These are phyloP conservation scores for Ellobius talpinus DNA, from an alignment of 2,113 vertebrate species.

Conservation along the genomic window DNA sequence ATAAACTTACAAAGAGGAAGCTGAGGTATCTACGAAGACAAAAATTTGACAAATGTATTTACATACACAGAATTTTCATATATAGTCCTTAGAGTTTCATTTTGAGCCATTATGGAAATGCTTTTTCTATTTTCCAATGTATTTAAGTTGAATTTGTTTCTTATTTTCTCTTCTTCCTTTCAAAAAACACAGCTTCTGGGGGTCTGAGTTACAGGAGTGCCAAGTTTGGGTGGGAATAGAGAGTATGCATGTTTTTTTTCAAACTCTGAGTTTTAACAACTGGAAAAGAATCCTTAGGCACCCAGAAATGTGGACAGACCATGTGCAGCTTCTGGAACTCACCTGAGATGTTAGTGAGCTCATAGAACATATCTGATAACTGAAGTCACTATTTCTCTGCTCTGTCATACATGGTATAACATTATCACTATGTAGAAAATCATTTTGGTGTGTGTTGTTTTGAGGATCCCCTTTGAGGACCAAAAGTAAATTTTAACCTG, in stretches of 20 bases:
- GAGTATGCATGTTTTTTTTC: not conserved
- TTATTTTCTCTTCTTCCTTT: not conserved
- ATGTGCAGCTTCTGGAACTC: not conserved
- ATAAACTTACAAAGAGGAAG: not conserved
- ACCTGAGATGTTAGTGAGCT: not conserved
- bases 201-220: conserved; percentile 1
- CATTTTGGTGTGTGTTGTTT: not conserved
- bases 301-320: not conserved
- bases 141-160: not conserved
- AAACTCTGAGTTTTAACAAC: not conserved
- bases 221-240: not conserved
- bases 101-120: conserved; percentile 3
- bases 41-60: conserved; percentile 36
- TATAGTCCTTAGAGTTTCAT: not conserved
- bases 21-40: not conserved
- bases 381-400: not conserved
- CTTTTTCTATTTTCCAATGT: not conserved
- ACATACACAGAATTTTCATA: conserved; percentile 31
- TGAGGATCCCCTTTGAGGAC: not conserved
- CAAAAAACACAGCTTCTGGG: not conserved
- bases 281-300: conserved; percentile 36
- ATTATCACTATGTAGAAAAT: not conserved
- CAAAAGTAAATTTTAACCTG: not conserved
- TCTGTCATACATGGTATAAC: not conserved
- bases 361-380: not conserved